Conservation (phyloP, 1,140 invertebrate genomes). For the Campodea augens region DNA sequence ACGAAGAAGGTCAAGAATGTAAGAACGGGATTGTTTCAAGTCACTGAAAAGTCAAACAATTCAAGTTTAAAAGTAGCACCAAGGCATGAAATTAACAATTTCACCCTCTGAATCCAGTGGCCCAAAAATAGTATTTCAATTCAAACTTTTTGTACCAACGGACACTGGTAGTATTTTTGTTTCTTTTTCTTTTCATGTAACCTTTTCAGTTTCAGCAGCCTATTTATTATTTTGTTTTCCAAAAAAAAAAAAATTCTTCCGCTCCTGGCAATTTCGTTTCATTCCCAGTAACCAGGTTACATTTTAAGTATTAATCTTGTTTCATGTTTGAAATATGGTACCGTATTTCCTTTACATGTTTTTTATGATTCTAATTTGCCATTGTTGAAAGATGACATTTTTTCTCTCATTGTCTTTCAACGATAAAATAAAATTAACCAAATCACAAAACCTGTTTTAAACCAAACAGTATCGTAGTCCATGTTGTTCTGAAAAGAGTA, state of each 20-base stretch:
- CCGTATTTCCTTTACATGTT: too few species aligned
- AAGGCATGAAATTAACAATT: conserved; percentile 4
- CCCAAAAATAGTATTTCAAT: not conserved
- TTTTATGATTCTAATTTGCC: not conserved
- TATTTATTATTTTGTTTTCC: not conserved
- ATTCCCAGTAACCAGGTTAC: too few species aligned
- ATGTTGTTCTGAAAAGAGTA: too few species aligned
- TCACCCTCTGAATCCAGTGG: not conserved
- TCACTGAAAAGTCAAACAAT: conserved; percentile 29
- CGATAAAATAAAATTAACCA: too few species aligned
- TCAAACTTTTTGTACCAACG: not conserved
- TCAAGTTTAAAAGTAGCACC: conserved; percentile 8
- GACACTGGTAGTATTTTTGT: not conserved
- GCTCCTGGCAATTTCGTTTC: too few species aligned
- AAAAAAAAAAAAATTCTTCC: too few species aligned
- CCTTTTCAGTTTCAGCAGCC: not conserved
- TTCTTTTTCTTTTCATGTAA: not conserved
- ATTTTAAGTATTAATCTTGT: too few species aligned
- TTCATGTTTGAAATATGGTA: too few species aligned
- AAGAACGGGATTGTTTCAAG: conserved; percentile 29
- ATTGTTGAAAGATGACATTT: not conserved
- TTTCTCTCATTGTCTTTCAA: too few species aligned
- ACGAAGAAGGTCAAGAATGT: conserved; percentile 36
- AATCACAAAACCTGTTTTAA: too few species aligned
- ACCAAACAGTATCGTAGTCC: too few species aligned